Evolutionary conservation across 64 coral and sea anemone genomes (phyloP).

Genomic region (Hydrozoanthus tunicans): DNA sequence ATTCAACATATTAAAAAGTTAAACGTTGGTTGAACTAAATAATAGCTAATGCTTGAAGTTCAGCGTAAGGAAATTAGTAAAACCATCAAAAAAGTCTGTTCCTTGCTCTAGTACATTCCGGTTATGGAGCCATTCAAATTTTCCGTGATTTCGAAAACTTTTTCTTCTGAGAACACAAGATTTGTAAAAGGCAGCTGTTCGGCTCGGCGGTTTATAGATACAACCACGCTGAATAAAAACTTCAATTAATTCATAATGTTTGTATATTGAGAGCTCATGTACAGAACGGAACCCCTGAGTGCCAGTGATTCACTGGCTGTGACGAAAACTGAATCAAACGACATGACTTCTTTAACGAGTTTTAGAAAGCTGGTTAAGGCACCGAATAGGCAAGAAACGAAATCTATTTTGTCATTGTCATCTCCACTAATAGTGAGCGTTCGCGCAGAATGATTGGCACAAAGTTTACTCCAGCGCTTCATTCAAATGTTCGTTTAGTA

Average conservation of each 20-base stretch:
- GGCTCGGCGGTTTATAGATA: background rate
- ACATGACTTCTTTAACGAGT: background rate
- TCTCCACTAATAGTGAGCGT: background rate
- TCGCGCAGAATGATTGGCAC: constrained; percentile 10
- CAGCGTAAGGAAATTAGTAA: constrained; percentile 5
- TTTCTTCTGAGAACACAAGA: background rate
- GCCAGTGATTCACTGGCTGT: background rate
- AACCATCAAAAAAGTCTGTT: background rate
- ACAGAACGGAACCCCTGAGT: background rate
- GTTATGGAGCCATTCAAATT: background rate
- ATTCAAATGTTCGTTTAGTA: constrained; percentile 29
- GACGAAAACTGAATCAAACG: constrained; percentile 9
- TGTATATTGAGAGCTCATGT: background rate
- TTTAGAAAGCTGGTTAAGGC: background rate
- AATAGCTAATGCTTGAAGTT: constrained; percentile 23
- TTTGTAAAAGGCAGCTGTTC: constrained; percentile 4
- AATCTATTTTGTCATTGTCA: background rate
- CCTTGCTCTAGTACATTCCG: background rate
- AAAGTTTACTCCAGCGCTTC: background rate
- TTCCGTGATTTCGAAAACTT: background rate
- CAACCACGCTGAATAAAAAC: constrained; percentile 40
- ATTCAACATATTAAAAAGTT: constrained; percentile 35
- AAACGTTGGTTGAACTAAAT: constrained; percentile 23
- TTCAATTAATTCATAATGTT: background rate
- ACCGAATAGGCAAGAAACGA: background rate